Evolutionary conservation across 2,113 vertebrate species (phyloP).

Genomic region (Lamprologus speciosus): DNA sequence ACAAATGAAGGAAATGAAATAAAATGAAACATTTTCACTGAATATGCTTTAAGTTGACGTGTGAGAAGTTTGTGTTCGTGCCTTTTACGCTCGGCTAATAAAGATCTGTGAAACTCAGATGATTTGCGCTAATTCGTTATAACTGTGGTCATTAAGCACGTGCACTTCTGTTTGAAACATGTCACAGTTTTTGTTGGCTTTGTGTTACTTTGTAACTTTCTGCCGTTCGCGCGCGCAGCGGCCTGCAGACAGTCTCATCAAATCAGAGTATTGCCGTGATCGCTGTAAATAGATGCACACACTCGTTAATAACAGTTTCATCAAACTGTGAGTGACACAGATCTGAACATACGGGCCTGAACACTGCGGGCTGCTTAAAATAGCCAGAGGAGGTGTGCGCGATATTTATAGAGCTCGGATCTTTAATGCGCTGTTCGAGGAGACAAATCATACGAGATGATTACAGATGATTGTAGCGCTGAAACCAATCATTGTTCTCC

Average conservation of each 20-base stretch:
- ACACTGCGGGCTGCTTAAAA: neutral
- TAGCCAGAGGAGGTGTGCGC: neutral
- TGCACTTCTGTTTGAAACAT: neutral
- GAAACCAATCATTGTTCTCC: neutral
- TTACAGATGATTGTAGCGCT: neutral
- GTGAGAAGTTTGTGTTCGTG: neutral
- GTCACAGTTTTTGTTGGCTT: neutral
- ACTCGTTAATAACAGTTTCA: neutral
- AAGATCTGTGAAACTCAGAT: neutral
- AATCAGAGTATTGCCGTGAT: neutral
- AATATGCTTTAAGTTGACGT: neutral
- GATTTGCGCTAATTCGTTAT: neutral
- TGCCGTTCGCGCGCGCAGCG: fast-evolving
- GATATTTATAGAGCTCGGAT: neutral
- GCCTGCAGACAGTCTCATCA: neutral
- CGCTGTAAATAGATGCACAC: neutral
- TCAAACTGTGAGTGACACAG: neutral
- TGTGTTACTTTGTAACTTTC: neutral
- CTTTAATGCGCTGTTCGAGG: neutral
- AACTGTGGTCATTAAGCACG: neutral
- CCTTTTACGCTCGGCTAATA: neutral
- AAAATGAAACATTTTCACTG: neutral
- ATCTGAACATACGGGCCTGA: neutral
- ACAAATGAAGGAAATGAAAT: neutral
- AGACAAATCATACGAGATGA: neutral